These are phyloP conservation scores for Gymnocheta viridis DNA, from an alignment of 2,888 invertebrate species.

Conservation along the genomic window DNA sequence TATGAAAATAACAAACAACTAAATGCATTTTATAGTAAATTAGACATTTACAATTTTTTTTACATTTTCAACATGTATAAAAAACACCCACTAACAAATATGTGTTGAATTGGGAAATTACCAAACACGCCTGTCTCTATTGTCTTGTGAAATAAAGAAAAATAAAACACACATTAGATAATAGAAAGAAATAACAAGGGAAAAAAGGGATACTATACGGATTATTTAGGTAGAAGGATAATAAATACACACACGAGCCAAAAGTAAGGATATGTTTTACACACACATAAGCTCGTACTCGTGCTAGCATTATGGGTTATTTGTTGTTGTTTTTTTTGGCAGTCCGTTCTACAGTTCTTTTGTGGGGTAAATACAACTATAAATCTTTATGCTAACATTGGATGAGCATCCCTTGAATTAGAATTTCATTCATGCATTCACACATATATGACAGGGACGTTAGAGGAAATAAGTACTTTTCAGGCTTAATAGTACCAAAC, in stretches of 20 bases:
- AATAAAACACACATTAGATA: slow-evolving; percentile 33
- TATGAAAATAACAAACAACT: neutral
- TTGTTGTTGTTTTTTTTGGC: slow-evolving; percentile 13
- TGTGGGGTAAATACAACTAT: slow-evolving; percentile 52
- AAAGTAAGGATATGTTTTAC: slow-evolving; percentile 15
- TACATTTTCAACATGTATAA: neutral
- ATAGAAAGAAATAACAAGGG: neutral
- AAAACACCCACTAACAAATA: slow-evolving; percentile 48
- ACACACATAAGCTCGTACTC: neutral
- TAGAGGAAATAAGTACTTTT: neutral
- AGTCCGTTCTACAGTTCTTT: slow-evolving; percentile 6
- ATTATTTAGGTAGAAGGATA: slow-evolving; percentile 32
- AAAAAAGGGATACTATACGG: slow-evolving; percentile 23
- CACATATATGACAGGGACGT: neutral
- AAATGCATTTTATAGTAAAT: slow-evolving; percentile 50
- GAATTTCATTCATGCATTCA: neutral
- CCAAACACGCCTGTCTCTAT: slow-evolving; percentile 54
- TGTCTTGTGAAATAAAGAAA: slow-evolving; percentile 33
- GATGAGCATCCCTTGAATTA: slow-evolving; percentile 60
- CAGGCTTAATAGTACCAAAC: neutral
- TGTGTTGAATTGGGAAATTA: slow-evolving; percentile 55
- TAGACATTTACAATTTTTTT: slow-evolving; percentile 42
- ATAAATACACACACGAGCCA: slow-evolving; percentile 42
- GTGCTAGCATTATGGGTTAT: slow-evolving; percentile 41
- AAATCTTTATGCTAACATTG: slow-evolving; percentile 46